A percentile compares a stretch with the other conserved stretches of the same genome.
Evolutionary conservation across 2,113 vertebrate species (phyloP).

Genomic region (Bufo bufo): DNA sequence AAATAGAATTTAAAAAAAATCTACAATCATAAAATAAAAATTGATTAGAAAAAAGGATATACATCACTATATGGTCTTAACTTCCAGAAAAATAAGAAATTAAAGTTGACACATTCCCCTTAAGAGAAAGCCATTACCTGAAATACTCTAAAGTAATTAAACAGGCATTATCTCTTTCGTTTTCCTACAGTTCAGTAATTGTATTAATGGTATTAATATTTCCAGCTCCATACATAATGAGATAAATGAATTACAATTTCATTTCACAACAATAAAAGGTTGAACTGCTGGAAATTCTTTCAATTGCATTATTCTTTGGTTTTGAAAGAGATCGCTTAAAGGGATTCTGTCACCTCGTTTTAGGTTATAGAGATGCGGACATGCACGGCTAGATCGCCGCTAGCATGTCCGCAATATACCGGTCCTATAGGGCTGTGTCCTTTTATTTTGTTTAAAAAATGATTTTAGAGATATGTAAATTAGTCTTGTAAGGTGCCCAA

Average conservation of each 20-base stretch:
- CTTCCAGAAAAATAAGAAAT: too few relatives aligned
- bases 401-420: too few relatives aligned
- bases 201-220: slow-evolving; percentile 12
- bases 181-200: background rate
- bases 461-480: too few relatives aligned
- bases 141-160: background rate
- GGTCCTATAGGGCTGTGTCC: too few relatives aligned
- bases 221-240: background rate
- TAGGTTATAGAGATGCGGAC: too few relatives aligned
- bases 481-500: too few relatives aligned
- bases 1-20: too few relatives aligned
- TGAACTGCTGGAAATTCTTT: background rate
- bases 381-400: too few relatives aligned
- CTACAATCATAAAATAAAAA: too few relatives aligned
- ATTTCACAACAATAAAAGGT: background rate
- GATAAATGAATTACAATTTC: slow-evolving; percentile 13
- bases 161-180: background rate
- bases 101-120: background rate
- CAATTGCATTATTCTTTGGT: background rate
- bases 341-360: background rate
- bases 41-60: too few relatives aligned
- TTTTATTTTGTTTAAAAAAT: too few relatives aligned
- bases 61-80: too few relatives aligned
- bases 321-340: background rate
- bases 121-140: background rate